Conservation (phyloP, 2,888 invertebrate genomes). For the Drosophila neonasuta region DNA sequence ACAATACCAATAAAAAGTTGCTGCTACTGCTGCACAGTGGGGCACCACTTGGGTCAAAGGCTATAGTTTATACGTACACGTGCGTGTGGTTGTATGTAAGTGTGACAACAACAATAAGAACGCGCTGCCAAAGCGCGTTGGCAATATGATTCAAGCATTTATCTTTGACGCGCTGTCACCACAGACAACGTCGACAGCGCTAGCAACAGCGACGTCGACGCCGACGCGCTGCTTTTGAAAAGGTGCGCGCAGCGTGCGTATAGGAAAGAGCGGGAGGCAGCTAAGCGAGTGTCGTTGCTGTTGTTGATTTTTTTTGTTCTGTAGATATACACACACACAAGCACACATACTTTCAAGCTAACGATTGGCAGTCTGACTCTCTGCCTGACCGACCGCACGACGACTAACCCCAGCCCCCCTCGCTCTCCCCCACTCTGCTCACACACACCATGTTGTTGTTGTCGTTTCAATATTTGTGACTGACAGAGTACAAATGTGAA, state of each 20-base stretch:
- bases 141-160: constrained; percentile 59
- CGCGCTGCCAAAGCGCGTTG: constrained; percentile 31
- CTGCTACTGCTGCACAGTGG: constrained; percentile 19
- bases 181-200: constrained; percentile 27
- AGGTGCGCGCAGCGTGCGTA: constrained; percentile 54
- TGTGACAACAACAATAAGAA: constrained; percentile 42
- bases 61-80: constrained; percentile 14
- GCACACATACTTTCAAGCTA: not conserved
- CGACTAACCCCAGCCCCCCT: not conserved
- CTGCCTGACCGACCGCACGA: constrained; percentile 12
- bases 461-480: constrained; percentile 69
- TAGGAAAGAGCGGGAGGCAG: constrained; percentile 3
- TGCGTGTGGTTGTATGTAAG: constrained; percentile 35
- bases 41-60: constrained; percentile 48
- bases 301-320: constrained; percentile 34
- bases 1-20: constrained; percentile 23
- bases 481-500: constrained; percentile 74
- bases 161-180: constrained; percentile 53
- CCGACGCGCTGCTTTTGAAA: constrained; percentile 22
- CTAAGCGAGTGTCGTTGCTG: constrained; percentile 41
- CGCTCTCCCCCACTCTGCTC: not conserved
- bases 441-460: not conserved
- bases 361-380: constrained; percentile 14
- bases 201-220: constrained; percentile 15
- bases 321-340: constrained; percentile 13